phyloP scores from a whole-genome alignment of 2,113 vertebrate genomes.

The Tor tambroides region DNA sequence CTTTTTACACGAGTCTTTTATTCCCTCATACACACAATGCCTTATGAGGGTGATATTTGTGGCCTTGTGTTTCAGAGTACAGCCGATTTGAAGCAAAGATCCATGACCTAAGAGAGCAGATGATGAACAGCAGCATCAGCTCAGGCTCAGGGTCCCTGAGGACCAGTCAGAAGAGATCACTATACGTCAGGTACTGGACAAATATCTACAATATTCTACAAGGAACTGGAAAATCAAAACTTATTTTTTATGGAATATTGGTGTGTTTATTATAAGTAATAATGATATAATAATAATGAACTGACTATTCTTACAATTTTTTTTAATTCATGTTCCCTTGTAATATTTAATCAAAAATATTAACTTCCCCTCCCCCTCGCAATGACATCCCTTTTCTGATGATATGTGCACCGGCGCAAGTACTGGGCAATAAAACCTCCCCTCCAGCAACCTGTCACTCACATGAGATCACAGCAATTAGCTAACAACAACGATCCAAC shows the following conservation, averaged over 20 bases:
- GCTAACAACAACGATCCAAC: not conserved
- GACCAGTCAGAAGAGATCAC: constrained; percentile 94
- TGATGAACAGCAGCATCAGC: constrained; percentile 99
- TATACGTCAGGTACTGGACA: constrained; percentile 89
- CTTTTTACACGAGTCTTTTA: not conserved
- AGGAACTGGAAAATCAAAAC: not conserved
- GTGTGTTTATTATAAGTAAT: no score
- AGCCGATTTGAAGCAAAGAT: constrained; percentile 97
- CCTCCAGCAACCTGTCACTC: not conserved
- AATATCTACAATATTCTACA: not conserved
- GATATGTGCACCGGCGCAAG: not conserved
- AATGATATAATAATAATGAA: not conserved
- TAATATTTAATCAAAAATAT: no score
- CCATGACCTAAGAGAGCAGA: constrained; percentile 95
- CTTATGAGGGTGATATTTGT: constrained; percentile 1
- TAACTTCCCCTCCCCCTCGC: not conserved
- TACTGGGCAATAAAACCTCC: not conserved
- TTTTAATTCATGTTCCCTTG: no score
- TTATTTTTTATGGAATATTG: no score
- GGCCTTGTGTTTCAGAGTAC: constrained; percentile 79
- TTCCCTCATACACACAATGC: not conserved
- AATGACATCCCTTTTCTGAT: not conserved
- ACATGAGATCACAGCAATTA: not conserved
- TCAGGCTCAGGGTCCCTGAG: constrained; percentile 93
- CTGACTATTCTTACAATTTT: not conserved